Percentiles rank a stretch among this genome's conserved stretches.
Conservation (phyloP, 2,888 invertebrate genomes). For the Pheosia gnoma region DNA sequence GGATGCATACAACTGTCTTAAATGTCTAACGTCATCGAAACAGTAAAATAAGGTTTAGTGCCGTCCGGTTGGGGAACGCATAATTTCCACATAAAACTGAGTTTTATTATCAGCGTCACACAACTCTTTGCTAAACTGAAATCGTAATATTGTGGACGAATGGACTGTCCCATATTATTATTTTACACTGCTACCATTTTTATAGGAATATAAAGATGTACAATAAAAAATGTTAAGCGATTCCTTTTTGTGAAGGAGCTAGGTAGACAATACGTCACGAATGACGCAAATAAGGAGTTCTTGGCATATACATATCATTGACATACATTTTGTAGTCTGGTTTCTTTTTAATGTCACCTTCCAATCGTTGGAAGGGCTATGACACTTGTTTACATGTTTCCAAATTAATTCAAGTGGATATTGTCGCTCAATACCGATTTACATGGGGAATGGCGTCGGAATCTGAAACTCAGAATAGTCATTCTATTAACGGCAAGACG, state of each 20-base stretch:
- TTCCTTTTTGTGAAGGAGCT: neutral
- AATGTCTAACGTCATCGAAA: conserved; percentile 54
- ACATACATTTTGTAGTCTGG: neutral
- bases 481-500: conserved; percentile 38
- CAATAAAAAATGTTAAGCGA: neutral
- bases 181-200: conserved; percentile 12
- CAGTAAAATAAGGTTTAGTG: conserved; percentile 67
- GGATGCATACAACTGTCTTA: conserved; percentile 42
- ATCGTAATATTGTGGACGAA: conserved; percentile 27
- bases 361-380: no score
- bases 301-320: neutral
- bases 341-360: no score
- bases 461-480: conserved; percentile 28
- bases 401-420: neutral
- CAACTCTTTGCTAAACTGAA: conserved; percentile 53
- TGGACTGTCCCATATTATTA: conserved; percentile 31
- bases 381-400: neutral
- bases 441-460: conserved; percentile 16
- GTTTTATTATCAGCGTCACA: conserved; percentile 63
- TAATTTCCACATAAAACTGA: conserved; percentile 67
- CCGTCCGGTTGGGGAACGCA: conserved; percentile 57
- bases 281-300: neutral
- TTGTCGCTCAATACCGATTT: conserved; percentile 29
- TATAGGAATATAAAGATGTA: conserved; percentile 20
- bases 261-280: neutral